A percentile compares a stretch with the other conserved stretches of the same genome.
Conservation (phyloP, 2,888 invertebrate genomes). For the Latheticus oryzae region DNA sequence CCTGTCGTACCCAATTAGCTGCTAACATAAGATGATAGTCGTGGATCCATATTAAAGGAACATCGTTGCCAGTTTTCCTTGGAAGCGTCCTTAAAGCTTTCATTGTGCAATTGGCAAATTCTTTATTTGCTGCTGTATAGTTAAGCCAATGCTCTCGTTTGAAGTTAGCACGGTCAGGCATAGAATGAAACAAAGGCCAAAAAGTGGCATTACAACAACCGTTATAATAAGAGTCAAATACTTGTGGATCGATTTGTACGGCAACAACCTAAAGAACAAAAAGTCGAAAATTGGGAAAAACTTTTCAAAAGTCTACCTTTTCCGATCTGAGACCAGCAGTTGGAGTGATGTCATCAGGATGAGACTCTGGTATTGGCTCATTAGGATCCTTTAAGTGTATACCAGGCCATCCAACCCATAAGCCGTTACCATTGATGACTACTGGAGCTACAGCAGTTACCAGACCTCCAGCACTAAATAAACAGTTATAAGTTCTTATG, state of each 20-base stretch:
- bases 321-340: conserved; percentile 86
- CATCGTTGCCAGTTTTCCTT: conserved; percentile 67
- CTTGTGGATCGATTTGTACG: conserved; percentile 79
- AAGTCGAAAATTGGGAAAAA: conserved; percentile 30
- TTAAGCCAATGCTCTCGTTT: conserved; percentile 86
- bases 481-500: conserved; percentile 1
- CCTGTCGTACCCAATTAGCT: conserved; percentile 89
- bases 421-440: conserved; percentile 83
- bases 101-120: conserved; percentile 85
- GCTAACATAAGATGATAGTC: conserved; percentile 95
- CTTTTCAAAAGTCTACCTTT: conserved; percentile 75
- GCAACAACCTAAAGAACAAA: conserved; percentile 76
- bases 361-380: conserved; percentile 87
- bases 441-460: conserved; percentile 93
- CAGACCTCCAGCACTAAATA: conserved; percentile 85
- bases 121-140: conserved; percentile 82
- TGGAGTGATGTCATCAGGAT: conserved; percentile 86
- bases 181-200: conserved; percentile 93
- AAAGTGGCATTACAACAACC: conserved; percentile 93
- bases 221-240: conserved; percentile 91
- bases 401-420: conserved; percentile 95
- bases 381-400: conserved; percentile 82
- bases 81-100: conserved; percentile 71
- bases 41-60: conserved; percentile 91
- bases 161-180: conserved; percentile 89